Evolutionary conservation across 2,113 vertebrate genomes (phyloP).

Genomic region (pig (Sus scrofa)): T2T-Sscrofa CM000825.6:54206501-54207000

Average conservation of each 20-base stretch:
- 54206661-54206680: not conserved
- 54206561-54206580: too few relatives aligned
- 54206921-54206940: not conserved
- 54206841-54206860: not conserved
- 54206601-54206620: not conserved
- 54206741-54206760: constrained; percentile 13
- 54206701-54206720: rapidly evolving
- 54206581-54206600: not conserved
- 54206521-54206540: not conserved
- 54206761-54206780: not conserved
- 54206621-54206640: not conserved
- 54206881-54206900: rapidly evolving
- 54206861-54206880: not conserved
- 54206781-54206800: constrained; percentile 26
- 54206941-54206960: not conserved
- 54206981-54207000: not conserved
- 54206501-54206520: not conserved
- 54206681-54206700: not conserved
- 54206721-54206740: not conserved
- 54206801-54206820: constrained; percentile 54
- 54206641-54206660: not conserved
- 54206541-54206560: not conserved
- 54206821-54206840: not conserved
- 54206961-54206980: not conserved
- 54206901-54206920: not conserved